Evolutionary conservation across 2,888 invertebrate species (phyloP).

Genomic region (Apamea epomidion): DNA sequence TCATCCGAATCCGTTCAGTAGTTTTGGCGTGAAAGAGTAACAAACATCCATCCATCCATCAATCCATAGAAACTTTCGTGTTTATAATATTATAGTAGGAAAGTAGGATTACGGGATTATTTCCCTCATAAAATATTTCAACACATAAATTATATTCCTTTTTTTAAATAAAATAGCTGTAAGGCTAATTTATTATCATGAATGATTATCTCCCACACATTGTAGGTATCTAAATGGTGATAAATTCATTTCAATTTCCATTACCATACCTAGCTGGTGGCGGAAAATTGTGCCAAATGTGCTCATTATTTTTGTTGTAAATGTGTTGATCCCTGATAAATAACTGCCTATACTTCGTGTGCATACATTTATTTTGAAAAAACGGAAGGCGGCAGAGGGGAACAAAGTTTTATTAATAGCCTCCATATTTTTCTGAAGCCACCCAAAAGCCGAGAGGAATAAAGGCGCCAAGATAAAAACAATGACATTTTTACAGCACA

Average conservation of each 20-base stretch:
- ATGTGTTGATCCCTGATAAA: constrained; percentile 43
- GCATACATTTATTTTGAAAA: constrained; percentile 16
- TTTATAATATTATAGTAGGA: too few relatives aligned
- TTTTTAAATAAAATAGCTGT: not conserved
- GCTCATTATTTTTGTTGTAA: constrained; percentile 38
- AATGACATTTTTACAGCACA: constrained; percentile 55
- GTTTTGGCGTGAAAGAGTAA: too few relatives aligned
- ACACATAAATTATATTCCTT: constrained; percentile 3
- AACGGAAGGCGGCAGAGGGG: constrained; percentile 8
- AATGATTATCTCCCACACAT: constrained; percentile 1
- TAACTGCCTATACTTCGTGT: constrained; percentile 19
- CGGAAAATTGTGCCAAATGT: constrained; percentile 36
- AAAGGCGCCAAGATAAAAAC: constrained; percentile 47
- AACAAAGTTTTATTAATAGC: constrained; percentile 46
- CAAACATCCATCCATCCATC: too few relatives aligned
- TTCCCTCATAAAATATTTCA: not conserved
- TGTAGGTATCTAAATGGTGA: constrained; percentile 9
- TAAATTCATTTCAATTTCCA: constrained; percentile 44
- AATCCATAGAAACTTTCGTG: too few relatives aligned
- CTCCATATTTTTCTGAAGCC: constrained; percentile 29
- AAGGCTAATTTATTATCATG: constrained; percentile 16
- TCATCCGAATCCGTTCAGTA: too few relatives aligned
- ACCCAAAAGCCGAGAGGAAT: constrained; percentile 35
- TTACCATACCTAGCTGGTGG: constrained; percentile 18
- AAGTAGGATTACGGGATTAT: not conserved